phyloP scores from a whole-genome alignment of 2,113 vertebrate genomes.

The Festucalex cinctus region DNA sequence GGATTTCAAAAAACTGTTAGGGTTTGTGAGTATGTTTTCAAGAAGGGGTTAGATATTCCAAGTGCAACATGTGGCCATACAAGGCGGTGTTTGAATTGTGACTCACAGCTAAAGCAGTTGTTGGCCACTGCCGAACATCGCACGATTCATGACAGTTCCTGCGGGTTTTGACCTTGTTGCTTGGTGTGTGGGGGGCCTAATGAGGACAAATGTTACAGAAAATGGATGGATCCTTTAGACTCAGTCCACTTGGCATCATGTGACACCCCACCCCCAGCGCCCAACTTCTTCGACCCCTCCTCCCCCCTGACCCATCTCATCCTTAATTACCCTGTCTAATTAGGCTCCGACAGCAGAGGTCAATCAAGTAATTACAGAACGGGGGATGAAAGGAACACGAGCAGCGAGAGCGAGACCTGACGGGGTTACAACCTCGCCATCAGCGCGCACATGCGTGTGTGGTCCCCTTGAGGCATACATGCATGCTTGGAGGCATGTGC shows the following conservation, averaged over 20 bases:
- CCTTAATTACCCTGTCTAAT: constrained; percentile 71
- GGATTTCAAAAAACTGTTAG: too few species aligned
- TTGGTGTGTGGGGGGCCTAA: neutral
- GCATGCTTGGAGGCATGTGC: neutral
- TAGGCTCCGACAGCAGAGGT: constrained; percentile 70
- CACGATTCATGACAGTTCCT: too few species aligned
- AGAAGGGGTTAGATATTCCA: too few species aligned
- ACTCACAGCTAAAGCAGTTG: too few species aligned
- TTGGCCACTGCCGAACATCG: too few species aligned
- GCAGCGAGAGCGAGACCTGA: constrained; percentile 44
- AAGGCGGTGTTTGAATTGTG: too few species aligned
- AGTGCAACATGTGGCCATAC: too few species aligned
- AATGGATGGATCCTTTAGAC: constrained; percentile 29
- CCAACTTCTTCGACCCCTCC: constrained; percentile 6
- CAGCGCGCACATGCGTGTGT: neutral
- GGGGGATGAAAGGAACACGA: constrained; percentile 58
- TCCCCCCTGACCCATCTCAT: constrained; percentile 60
- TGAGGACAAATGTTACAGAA: neutral
- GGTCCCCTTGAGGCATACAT: constrained; percentile 10
- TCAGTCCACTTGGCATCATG: constrained; percentile 32
- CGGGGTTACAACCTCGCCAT: constrained; percentile 39
- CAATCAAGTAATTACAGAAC: constrained; percentile 72
- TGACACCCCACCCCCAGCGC: constrained; percentile 13
- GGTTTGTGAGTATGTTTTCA: too few species aligned
- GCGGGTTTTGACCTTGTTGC: too few species aligned